A percentile compares a stretch with the other conserved stretches of the same genome.
Conservation (phyloP, 2,797 vertebrate species). For the Eremophila alpestris region DNA sequence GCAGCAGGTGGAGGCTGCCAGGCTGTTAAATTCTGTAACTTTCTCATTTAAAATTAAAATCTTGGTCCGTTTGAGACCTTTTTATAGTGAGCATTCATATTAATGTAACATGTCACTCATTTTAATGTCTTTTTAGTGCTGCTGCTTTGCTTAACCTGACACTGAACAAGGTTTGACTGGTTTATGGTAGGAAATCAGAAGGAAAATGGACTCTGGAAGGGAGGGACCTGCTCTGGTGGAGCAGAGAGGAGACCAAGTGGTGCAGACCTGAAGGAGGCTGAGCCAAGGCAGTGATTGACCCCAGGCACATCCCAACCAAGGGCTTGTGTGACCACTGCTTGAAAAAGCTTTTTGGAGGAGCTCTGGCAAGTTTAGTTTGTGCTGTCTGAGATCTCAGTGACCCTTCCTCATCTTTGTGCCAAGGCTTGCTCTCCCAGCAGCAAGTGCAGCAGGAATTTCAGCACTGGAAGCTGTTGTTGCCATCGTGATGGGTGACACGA, state of each 20-base stretch:
- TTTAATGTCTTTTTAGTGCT: background rate
- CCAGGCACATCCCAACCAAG: background rate
- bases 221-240: background rate
- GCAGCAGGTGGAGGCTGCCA: background rate
- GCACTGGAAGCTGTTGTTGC: background rate
- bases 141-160: slow-evolving; percentile 6
- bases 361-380: background rate
- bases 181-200: slow-evolving; percentile 16
- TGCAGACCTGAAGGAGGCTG: background rate
- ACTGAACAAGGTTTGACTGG: background rate
- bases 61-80: background rate
- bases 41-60: slow-evolving; percentile 10
- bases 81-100: background rate
- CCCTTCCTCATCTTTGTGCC: background rate
- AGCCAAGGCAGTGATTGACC: background rate
- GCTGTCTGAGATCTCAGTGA: background rate
- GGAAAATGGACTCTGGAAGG: background rate
- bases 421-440: background rate
- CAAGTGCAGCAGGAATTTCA: background rate
- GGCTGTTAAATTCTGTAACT: background rate
- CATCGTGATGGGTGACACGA: fast-evolving
- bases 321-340: background rate
- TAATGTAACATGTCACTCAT: background rate
- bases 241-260: background rate
- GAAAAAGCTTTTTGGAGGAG: background rate